These are phyloP conservation scores for Lithophane socia DNA, from an alignment of 2,888 invertebrate species.

Conservation along the genomic window DNA sequence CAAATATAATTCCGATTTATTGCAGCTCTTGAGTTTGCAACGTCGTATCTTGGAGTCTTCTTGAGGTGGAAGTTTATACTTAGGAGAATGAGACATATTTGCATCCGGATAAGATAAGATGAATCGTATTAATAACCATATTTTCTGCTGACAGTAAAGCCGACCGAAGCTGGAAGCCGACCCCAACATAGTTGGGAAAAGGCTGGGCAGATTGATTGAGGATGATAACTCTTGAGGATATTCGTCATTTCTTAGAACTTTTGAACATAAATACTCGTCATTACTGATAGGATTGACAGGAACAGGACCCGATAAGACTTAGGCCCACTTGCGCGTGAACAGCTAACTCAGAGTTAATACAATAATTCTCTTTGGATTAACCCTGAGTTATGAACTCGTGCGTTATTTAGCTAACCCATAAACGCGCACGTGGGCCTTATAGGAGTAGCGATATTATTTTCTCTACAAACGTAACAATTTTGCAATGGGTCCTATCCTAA, in stretches of 20 bases:
- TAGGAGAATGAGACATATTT: conserved; percentile 3
- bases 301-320: neutral
- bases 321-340: too few relatives aligned
- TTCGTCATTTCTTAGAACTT: neutral
- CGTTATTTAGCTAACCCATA: too few relatives aligned
- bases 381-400: too few relatives aligned
- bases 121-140: conserved; percentile 13
- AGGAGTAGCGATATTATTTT: neutral
- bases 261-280: too few relatives aligned
- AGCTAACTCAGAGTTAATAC: too few relatives aligned
- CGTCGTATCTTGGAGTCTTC: neutral
- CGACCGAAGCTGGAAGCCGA: too few relatives aligned
- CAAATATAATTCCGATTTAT: conserved; percentile 28
- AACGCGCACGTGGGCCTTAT: neutral
- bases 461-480: neutral
- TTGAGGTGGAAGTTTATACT: neutral
- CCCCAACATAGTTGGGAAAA: too few relatives aligned
- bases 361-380: too few relatives aligned
- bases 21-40: conserved; percentile 3
- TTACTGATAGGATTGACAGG: neutral
- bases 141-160: neutral
- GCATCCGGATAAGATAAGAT: conserved; percentile 9
- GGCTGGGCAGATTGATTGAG: too few relatives aligned
- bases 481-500: too few relatives aligned
- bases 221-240: neutral